phyloP scores from a whole-genome alignment of 2,888 invertebrate genomes.

The Volucella bombylans region DNA sequence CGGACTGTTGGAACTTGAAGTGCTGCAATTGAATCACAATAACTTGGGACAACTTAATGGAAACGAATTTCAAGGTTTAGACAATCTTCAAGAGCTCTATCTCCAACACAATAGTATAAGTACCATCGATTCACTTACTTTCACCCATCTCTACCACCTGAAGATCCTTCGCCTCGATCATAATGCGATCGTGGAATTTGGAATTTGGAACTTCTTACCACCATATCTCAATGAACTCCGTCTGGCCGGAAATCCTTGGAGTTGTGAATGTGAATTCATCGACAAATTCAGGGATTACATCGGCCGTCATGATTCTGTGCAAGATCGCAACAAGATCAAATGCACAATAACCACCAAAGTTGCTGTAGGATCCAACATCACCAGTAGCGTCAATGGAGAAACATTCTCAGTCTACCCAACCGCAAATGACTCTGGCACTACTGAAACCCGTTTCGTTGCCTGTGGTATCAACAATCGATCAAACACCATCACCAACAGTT shows the following conservation, averaged over 20 bases:
- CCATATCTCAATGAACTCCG: slow-evolving; percentile 87
- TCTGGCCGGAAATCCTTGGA: slow-evolving; percentile 92
- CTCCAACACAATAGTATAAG: slow-evolving; percentile 92
- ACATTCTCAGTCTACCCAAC: slow-evolving; percentile 77
- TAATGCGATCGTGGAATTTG: slow-evolving; percentile 90
- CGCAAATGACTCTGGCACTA: slow-evolving; percentile 74
- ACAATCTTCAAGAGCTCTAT: slow-evolving; percentile 92
- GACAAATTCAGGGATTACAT: slow-evolving; percentile 91
- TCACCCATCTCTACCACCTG: slow-evolving; percentile 90
- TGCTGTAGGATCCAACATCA: slow-evolving; percentile 75
- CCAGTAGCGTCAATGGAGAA: slow-evolving; percentile 69
- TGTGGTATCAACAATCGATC: slow-evolving; percentile 69
- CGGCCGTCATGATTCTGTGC: slow-evolving; percentile 88
- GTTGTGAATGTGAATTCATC: slow-evolving; percentile 93
- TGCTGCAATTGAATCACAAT: slow-evolving; percentile 94
- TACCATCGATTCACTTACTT: slow-evolving; percentile 92
- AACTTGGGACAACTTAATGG: slow-evolving; percentile 90
- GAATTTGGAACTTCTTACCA: slow-evolving; percentile 89
- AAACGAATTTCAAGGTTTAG: slow-evolving; percentile 91
- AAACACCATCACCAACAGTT: slow-evolving; percentile 48
- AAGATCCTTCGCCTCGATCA: slow-evolving; percentile 93
- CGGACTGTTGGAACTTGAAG: slow-evolving; percentile 90
- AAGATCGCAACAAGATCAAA: slow-evolving; percentile 89
- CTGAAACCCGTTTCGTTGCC: slow-evolving; percentile 76
- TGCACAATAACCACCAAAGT: slow-evolving; percentile 85